Base-by-base conservation (phyloP, 2,113 vertebrate species). In the Nerophis lumbriciformis region DNA sequence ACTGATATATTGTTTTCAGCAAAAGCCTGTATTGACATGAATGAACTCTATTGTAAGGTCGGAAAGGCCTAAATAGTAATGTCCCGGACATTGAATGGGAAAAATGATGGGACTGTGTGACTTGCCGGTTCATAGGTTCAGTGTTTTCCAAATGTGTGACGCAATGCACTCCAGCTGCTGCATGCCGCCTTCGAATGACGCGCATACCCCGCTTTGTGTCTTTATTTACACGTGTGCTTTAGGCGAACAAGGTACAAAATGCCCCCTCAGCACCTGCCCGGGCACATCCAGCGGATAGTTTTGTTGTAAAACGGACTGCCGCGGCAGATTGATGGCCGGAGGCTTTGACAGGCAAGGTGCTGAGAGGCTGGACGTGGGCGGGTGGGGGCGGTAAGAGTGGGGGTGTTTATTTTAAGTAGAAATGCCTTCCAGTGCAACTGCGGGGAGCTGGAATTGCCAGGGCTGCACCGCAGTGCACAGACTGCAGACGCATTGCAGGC, bases 331-430 rank as follows among this genome's bases (percentile, higher is more conserved):
- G 86, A 87, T 83, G 83, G 85, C 83, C 77, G 79, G 85, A 78
- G 80, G 82, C 81, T 81, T 45, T 49, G 77, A 81, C 73, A 61
- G 80, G 48, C 48, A 16, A 78, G 62, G 79, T 75, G 67, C 81
- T 82, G 79, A 76, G 79, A 82, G 86, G 81, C 80, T 77, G 79
- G 77, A 83, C 81, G 86, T 85, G 83, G 83, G 87, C 72, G 84
- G 69, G 68, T 77, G 69, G 68, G 73, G 65, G 74, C 28, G 28
- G 28, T 28, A 28, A 28, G 28, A 28, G 28, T 4, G 28, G 28
- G 28, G 28, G 28, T 28, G 84, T 88, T 89, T 90, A 90, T 90
- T 90, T 88, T 87, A 82, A 88, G 85, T 85, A 72, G 75, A 86
- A 86, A 89, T 89, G 87, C 84, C 84, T 86, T 86, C 79, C 84